A percentile compares a stretch with the other conserved stretches of the same genome.
Conservation (phyloP, 2,888 invertebrate genomes). For the Hymenopus coronatus region DNA sequence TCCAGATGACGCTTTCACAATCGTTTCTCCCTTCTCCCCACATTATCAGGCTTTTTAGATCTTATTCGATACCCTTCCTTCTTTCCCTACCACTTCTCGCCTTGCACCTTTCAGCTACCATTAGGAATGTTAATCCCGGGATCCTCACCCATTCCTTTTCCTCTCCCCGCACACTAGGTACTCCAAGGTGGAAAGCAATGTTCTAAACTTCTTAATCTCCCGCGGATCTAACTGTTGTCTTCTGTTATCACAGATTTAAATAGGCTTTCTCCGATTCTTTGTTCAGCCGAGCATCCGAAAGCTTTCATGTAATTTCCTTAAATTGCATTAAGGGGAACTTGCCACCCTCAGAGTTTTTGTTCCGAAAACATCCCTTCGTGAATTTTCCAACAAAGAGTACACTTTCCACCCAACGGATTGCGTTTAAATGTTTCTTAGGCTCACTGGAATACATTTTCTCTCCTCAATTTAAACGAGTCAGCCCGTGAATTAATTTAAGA, state of each 20-base stretch:
- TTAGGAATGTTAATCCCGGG: not conserved
- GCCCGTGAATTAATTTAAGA: too few relatives aligned
- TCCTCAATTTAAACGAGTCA: too few relatives aligned
- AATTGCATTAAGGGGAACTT: not conserved
- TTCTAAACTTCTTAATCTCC: not conserved
- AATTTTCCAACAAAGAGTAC: too few relatives aligned
- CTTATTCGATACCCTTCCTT: not conserved
- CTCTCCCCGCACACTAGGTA: not conserved
- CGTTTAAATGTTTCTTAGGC: too few relatives aligned
- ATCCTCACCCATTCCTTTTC: not conserved
- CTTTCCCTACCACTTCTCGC: not conserved
- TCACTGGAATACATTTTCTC: too few relatives aligned
- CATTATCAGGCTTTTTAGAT: not conserved
- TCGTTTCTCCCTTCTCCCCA: not conserved
- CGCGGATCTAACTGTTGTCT: not conserved
- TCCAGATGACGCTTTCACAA: not conserved
- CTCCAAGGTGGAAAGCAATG: not conserved
- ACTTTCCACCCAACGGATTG: too few relatives aligned
- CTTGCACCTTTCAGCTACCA: not conserved
- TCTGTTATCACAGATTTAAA: not conserved
- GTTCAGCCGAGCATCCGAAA: not conserved
- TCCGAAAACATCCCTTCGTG: too few relatives aligned
- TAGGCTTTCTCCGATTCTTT: not conserved
- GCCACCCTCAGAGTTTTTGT: too few relatives aligned
- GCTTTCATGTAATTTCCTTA: not conserved